Evolutionary conservation across 1,140 invertebrate species (phyloP).

Genomic region (Philopotamus ludificatus): DNA sequence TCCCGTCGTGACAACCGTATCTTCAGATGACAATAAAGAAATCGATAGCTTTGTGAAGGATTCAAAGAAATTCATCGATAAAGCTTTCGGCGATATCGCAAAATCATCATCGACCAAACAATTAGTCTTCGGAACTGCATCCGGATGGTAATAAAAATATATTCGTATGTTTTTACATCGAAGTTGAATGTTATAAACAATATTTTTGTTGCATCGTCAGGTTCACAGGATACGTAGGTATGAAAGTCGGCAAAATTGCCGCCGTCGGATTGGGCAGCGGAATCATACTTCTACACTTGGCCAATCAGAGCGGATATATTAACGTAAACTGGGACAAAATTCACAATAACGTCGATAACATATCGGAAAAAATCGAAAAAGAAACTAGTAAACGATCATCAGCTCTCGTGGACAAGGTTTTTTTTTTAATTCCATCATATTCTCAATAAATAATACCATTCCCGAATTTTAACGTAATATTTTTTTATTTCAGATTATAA

Average conservation of each 20-base stretch:
- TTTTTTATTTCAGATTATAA: slow-evolving; percentile 65
- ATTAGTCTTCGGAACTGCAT: slow-evolving; percentile 77
- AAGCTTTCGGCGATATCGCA: slow-evolving; percentile 73
- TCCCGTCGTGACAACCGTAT: background rate
- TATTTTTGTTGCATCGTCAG: slow-evolving; percentile 63
- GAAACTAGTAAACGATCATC: slow-evolving; percentile 69
- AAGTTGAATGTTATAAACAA: background rate
- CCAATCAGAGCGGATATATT: slow-evolving; percentile 89
- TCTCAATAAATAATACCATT: slow-evolving; percentile 4
- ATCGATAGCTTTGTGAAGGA: slow-evolving; percentile 64
- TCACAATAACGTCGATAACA: slow-evolving; percentile 76
- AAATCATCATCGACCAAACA: slow-evolving; percentile 85
- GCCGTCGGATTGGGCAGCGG: slow-evolving; percentile 86
- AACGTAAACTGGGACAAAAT: slow-evolving; percentile 89
- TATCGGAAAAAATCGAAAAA: slow-evolving; percentile 77
- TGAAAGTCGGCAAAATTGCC: slow-evolving; percentile 89
- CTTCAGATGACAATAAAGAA: slow-evolving; percentile 44
- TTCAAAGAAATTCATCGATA: slow-evolving; percentile 68
- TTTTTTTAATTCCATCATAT: slow-evolving; percentile 11
- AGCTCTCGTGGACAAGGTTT: slow-evolving; percentile 76
- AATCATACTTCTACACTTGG: slow-evolving; percentile 86
- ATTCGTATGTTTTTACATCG: background rate
- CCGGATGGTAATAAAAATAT: slow-evolving; percentile 73
- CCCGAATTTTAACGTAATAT: slow-evolving; percentile 6
- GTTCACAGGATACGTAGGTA: slow-evolving; percentile 84